phyloP scores from a whole-genome alignment of 2,888 invertebrate genomes.

The Siphlonurus alternatus region DNA sequence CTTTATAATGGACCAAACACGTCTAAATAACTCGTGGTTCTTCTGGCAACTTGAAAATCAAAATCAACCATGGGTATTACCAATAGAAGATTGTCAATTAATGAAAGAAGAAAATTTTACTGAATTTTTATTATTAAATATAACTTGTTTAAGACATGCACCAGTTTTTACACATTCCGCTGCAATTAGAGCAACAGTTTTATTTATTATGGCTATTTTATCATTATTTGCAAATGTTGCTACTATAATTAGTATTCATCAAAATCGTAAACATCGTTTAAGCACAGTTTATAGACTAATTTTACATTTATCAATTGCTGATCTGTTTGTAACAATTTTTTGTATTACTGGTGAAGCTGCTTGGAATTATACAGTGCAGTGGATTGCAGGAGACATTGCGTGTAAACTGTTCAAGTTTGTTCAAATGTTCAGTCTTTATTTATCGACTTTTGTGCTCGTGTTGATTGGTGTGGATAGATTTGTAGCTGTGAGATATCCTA shows the following conservation, averaged over 20 bases:
- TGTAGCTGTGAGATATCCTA: conserved; percentile 64
- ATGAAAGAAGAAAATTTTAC: too few relatives aligned
- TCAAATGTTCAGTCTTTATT: conserved; percentile 65
- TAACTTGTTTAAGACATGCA: conserved; percentile 40
- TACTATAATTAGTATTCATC: conserved; percentile 57
- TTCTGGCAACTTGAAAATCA: too few relatives aligned
- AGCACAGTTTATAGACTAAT: conserved; percentile 45
- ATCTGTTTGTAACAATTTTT: conserved; percentile 62
- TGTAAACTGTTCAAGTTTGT: conserved; percentile 68
- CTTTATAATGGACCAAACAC: too few relatives aligned
- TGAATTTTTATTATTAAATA: too few relatives aligned
- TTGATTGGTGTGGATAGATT: conserved; percentile 69
- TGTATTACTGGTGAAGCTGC: conserved; percentile 66
- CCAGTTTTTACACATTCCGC: conserved; percentile 46
- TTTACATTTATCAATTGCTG: conserved; percentile 66
- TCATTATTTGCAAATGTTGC: conserved; percentile 58
- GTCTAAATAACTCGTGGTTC: too few relatives aligned
- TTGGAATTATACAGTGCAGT: conserved; percentile 65
- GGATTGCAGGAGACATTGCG: conserved; percentile 57
- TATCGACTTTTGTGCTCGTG: conserved; percentile 68
- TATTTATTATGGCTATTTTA: conserved; percentile 49
- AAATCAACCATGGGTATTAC: too few relatives aligned
- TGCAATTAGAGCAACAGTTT: conserved; percentile 45
- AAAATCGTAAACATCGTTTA: conserved; percentile 29
- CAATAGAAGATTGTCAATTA: too few relatives aligned